These are phyloP conservation scores for Phenganax subtilis DNA, from an alignment of 92 coral and sea anemone species.

Conservation along the genomic window DNA sequence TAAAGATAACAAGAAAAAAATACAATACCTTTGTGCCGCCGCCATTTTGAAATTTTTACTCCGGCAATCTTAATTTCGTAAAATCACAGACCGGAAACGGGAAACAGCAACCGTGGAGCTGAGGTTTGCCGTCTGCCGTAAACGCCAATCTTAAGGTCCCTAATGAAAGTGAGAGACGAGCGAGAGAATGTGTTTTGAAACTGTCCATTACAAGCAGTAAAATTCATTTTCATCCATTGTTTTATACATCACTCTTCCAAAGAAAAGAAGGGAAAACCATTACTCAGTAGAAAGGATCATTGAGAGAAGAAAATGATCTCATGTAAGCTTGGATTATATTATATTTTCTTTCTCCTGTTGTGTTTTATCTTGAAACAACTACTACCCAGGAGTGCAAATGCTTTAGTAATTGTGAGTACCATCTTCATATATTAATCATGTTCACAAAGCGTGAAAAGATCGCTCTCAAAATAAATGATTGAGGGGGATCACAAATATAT, in stretches of 20 bases:
- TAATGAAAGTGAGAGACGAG: neutral
- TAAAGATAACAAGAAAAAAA: too few species aligned
- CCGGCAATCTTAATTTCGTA: too few species aligned
- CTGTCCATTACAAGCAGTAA: slow-evolving; percentile 8
- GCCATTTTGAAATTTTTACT: too few species aligned
- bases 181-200: neutral
- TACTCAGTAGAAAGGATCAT: slow-evolving; percentile 7
- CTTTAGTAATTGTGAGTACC: neutral
- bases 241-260: neutral
- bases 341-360: neutral
- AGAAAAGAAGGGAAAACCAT: neutral
- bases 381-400: neutral
- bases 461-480: too few species aligned
- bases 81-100: too few species aligned
- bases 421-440: too few species aligned
- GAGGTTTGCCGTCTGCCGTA: too few species aligned
- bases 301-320: slow-evolving; percentile 8
- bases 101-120: too few species aligned
- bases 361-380: neutral
- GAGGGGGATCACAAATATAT: too few species aligned
- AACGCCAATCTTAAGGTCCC: too few species aligned
- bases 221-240: slow-evolving; percentile 1
- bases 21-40: too few species aligned
- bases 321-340: neutral
- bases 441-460: too few species aligned